These are phyloP conservation scores for Trochalopteron elliotii DNA, from an alignment of 2,113 vertebrate genomes.

Conservation along the genomic window DNA sequence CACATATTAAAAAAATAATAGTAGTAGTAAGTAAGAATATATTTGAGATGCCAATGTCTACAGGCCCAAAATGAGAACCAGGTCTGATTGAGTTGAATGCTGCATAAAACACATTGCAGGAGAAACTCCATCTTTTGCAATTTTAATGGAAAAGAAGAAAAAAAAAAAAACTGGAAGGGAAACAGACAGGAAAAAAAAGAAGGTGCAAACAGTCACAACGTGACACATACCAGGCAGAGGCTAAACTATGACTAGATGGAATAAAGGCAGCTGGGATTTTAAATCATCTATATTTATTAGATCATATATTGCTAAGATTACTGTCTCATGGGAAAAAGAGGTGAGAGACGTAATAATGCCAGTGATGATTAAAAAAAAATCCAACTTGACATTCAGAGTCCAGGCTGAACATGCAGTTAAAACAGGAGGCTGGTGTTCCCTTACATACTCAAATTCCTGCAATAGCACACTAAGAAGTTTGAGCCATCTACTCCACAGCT, in stretches of 20 bases:
- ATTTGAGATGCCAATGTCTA: neutral
- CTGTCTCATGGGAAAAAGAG: conserved; percentile 20
- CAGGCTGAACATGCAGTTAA: neutral
- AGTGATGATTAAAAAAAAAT: conserved; percentile 37
- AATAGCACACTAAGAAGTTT: neutral
- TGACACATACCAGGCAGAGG: neutral
- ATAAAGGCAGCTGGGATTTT: conserved; percentile 29
- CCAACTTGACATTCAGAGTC: conserved; percentile 41
- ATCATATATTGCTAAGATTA: conserved; percentile 46
- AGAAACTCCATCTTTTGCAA: neutral
- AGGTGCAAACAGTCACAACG: neutral
- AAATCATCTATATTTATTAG: conserved; percentile 53
- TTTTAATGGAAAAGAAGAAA: neutral
- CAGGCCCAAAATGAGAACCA: neutral
- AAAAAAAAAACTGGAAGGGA: neutral
- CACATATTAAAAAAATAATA: neutral
- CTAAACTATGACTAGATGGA: neutral
- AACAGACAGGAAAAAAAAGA: neutral
- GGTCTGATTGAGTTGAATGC: neutral
- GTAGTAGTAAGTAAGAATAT: neutral
- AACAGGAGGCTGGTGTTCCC: neutral
- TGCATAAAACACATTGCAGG: neutral
- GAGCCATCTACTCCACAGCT: neutral
- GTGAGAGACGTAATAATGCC: neutral
- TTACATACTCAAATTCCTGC: neutral